Evolutionary conservation across 2,888 invertebrate genomes (phyloP).

Genomic region (Habrosyne pyritoides): DNA sequence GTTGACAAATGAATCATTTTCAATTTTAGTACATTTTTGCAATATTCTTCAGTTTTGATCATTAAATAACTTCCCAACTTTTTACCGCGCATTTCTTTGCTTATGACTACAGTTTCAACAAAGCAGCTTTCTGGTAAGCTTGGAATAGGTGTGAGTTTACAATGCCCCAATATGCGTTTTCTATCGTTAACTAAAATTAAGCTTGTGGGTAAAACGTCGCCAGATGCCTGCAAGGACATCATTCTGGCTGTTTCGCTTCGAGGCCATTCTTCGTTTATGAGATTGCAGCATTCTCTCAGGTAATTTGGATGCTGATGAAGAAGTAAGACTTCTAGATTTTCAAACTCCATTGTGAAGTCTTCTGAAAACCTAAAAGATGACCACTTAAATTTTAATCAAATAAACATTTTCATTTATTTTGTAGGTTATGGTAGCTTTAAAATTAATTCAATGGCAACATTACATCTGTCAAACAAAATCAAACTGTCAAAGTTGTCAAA

Average conservation of each 20-base stretch:
- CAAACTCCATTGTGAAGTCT: constrained; percentile 54
- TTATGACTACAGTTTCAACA: constrained; percentile 92
- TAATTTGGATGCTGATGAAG: constrained; percentile 89
- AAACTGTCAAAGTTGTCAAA: not conserved
- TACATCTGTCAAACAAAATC: not conserved
- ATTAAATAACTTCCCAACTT: constrained; percentile 91
- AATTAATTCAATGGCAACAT: not conserved
- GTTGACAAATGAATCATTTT: constrained; percentile 87
- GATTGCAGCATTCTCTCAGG: constrained; percentile 87
- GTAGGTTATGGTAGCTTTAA: not conserved
- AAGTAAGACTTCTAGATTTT: constrained; percentile 82
- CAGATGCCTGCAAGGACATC: constrained; percentile 88
- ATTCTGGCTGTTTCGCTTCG: constrained; percentile 91
- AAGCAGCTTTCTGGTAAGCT: constrained; percentile 88
- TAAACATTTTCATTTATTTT: not conserved
- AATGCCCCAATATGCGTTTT: constrained; percentile 88
- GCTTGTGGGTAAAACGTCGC: constrained; percentile 88
- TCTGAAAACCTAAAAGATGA: constrained; percentile 16
- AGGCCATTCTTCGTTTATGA: constrained; percentile 95
- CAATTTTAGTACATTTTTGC: constrained; percentile 84
- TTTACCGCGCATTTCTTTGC: constrained; percentile 87
- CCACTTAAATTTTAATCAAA: too few species aligned
- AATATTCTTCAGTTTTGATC: constrained; percentile 89
- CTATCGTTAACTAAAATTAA: constrained; percentile 85
- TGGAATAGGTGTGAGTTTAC: constrained; percentile 90